Conservation (phyloP, 2,888 invertebrate species). For the Drosophila ustulata region DNA sequence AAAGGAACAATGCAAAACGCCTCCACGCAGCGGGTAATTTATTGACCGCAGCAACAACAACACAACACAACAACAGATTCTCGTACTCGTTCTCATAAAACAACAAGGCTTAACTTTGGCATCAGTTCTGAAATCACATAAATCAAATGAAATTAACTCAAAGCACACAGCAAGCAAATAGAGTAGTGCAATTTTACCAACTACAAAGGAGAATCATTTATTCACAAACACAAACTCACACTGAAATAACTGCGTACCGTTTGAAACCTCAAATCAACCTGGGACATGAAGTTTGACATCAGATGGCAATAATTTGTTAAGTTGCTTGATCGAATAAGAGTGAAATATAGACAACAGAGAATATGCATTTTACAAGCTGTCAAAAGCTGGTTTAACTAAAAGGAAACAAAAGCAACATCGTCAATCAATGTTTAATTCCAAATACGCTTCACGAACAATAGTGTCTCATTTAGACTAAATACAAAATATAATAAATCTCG, state of each 20-base stretch:
- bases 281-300: too few relatives aligned
- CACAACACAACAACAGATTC: conserved; percentile 18
- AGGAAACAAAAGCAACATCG: neutral
- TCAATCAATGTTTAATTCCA: conserved; percentile 18
- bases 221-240: too few relatives aligned
- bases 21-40: conserved; percentile 74
- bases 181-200: conserved; percentile 63
- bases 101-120: conserved; percentile 35
- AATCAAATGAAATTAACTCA: conserved; percentile 74
- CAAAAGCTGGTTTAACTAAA: conserved; percentile 22
- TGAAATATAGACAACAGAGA: conserved; percentile 42
- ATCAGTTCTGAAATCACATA: conserved; percentile 49
- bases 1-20: conserved; percentile 64
- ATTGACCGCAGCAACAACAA: conserved; percentile 65
- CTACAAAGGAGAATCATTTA: conserved; percentile 26
- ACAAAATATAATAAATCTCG: too few relatives aligned
- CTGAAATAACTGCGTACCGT: too few relatives aligned
- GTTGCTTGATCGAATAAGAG: conserved; percentile 60
- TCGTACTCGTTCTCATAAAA: conserved; percentile 27
- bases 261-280: too few relatives aligned
- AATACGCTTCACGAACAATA: neutral
- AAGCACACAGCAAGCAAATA: conserved; percentile 47
- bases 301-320: too few relatives aligned
- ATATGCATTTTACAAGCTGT: conserved; percentile 46
- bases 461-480: too few relatives aligned